Base-by-base conservation (phyloP, 2,797 vertebrate species). In the Sylvia borin region DNA sequence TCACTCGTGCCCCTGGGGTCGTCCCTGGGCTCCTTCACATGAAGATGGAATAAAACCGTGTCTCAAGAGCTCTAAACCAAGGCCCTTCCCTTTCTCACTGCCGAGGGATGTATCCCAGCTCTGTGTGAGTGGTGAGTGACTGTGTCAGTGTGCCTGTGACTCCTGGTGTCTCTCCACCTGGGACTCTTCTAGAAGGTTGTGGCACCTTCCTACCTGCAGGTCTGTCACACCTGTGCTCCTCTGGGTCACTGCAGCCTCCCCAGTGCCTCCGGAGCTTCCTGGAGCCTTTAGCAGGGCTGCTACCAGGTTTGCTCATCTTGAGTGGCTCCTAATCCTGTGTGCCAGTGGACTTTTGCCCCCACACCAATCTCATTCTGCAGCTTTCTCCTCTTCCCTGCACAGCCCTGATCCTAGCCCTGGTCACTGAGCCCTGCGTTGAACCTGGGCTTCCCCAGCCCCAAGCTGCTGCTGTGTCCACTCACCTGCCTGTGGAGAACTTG, bases 401-500 rank as follows among this genome's bases (percentile, higher is more conserved):
- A 47, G 32, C 64, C 51, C 43, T 1, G 1, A 7, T 6, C 9
- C 40, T 10, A 17, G 29, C 26, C 70, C 48, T n/a, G 2, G 11
- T 21, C 18, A 2, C 51, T 40, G 13, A 25, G 0, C 34, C 0
- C 12, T 0, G 1, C 21, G 14, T 84, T 20, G 21, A 77, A 78
- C 3, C 0, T 6, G 34, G 16, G 5, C 29, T 42, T 43, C 66
- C 27, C 36, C 34, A 60, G 71, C 12, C 22, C 32, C 6, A 17
- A 17, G 3, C 25, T 29, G 32, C 43, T 27, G 16, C 32, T 31
- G 5, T 4, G 9, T 10, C 51, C 54, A n/a, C 77, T 24, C 9
- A 10, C 24, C 32, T 36, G 16, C 22, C 67, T 9, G 27, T 2
- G 45, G 18, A 75, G 13, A 67, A 22, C 16, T 12, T n/a, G 9